These are phyloP conservation scores for Pachyuromys duprasi DNA, from an alignment of 2,797 vertebrate genomes.

Conservation along the genomic window DNA sequence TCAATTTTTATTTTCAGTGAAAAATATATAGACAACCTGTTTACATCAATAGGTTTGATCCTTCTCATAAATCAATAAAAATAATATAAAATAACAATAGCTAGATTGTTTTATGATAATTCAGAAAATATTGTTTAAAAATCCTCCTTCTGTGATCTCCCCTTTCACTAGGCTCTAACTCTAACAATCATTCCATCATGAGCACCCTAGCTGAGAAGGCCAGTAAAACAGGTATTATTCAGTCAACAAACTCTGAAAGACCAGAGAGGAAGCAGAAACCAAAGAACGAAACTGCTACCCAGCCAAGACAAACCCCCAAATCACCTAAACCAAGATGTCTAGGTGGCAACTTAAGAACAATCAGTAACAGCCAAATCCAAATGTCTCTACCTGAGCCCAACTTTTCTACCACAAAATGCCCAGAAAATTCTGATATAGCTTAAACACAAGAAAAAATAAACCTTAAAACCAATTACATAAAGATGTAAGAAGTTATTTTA, in stretches of 20 bases:
- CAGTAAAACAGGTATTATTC: not conserved
- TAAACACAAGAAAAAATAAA: not conserved
- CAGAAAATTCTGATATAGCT: not conserved
- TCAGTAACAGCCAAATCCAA: not conserved
- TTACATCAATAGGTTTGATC: too few species aligned
- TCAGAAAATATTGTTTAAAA: too few species aligned
- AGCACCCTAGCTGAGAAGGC: not conserved
- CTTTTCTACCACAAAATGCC: not conserved
- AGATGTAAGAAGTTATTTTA: not conserved
- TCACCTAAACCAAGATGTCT: not conserved
- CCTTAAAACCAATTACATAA: not conserved
- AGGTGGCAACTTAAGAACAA: not conserved
- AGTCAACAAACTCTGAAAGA: not conserved
- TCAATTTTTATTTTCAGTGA: too few species aligned
- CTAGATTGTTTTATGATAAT: too few species aligned
- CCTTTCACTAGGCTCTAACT: not conserved
- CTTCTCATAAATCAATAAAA: too few species aligned
- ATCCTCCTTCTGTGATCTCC: too few species aligned
- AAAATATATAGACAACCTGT: too few species aligned
- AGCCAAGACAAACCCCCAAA: not conserved
- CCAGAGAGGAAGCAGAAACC: not conserved
- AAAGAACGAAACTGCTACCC: not conserved
- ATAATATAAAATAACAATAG: too few species aligned
- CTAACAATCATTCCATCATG: not conserved
- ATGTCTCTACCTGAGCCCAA: not conserved